Evolutionary conservation across 2,797 vertebrate genomes (phyloP).

Genomic region (Anguilla marmorata): DNA sequence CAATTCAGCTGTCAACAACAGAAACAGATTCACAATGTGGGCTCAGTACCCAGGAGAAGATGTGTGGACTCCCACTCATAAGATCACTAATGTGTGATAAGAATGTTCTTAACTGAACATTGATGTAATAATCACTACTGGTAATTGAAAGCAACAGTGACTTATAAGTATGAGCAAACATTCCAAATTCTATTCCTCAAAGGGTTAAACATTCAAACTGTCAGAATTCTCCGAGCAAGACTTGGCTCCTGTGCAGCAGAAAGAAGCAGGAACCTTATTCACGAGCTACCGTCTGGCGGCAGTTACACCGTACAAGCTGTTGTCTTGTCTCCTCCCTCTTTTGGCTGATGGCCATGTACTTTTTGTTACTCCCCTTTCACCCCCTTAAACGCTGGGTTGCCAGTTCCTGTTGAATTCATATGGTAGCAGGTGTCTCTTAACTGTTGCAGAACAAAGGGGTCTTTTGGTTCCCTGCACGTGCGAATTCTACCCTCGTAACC

Average conservation of each 20-base stretch:
- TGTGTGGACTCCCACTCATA: not conserved
- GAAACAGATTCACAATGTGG: not conserved
- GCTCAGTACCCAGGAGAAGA: not conserved
- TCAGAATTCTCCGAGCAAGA: constrained; percentile 2
- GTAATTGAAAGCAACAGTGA: too few species aligned
- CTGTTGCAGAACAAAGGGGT: constrained; percentile 28
- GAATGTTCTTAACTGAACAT: too few species aligned
- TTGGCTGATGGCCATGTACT: not conserved
- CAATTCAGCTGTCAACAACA: not conserved
- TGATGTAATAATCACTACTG: too few species aligned
- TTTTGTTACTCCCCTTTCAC: not conserved
- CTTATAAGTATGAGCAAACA: too few species aligned
- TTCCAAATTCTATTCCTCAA: not conserved
- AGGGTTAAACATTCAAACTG: not conserved
- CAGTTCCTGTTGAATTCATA: constrained; percentile 21
- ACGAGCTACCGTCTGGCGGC: constrained; percentile 5
- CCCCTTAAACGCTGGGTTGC: not conserved
- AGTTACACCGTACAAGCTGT: constrained; percentile 3
- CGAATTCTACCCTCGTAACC: not conserved
- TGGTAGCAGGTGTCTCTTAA: constrained; percentile 31
- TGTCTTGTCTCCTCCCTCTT: not conserved
- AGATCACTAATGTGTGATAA: too few species aligned
- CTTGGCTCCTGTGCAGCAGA: not conserved
- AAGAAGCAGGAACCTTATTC: not conserved
- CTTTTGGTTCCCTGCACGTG: constrained; percentile 4